Conservation (phyloP, 1,140 invertebrate genomes). For the Sminthurides bifidus region DNA sequence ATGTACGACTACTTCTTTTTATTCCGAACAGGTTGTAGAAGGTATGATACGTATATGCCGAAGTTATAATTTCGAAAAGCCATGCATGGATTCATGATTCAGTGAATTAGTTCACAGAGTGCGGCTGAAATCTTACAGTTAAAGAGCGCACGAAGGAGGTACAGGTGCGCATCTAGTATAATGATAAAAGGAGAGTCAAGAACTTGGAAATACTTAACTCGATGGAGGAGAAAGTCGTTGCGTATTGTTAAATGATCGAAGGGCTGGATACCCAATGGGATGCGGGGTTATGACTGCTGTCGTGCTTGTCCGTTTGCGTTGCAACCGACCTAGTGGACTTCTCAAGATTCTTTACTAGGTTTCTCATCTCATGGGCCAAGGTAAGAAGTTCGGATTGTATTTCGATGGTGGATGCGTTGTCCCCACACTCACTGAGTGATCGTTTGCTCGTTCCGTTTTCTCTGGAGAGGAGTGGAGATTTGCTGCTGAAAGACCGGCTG, state of each 20-base stretch:
- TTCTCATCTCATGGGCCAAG: slow-evolving; percentile 30
- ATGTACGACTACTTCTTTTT: too few species aligned
- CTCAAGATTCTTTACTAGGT: slow-evolving; percentile 29
- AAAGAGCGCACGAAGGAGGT: too few species aligned
- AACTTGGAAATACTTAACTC: too few species aligned
- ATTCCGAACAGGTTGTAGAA: too few species aligned
- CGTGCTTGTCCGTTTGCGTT: slow-evolving; percentile 25
- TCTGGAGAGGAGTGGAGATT: slow-evolving; percentile 29
- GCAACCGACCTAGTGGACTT: slow-evolving; percentile 21
- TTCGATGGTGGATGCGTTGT: slow-evolving; percentile 24
- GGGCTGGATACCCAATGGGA: slow-evolving; percentile 31
- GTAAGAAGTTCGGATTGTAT: slow-evolving; percentile 31
- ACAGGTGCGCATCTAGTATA: too few species aligned
- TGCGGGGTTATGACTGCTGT: background rate
- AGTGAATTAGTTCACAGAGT: too few species aligned
- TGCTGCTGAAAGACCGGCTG: slow-evolving; percentile 31
- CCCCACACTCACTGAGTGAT: slow-evolving; percentile 28
- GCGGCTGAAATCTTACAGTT: too few species aligned
- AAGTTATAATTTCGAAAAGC: too few species aligned
- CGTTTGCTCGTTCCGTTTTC: slow-evolving; percentile 29
- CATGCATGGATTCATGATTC: too few species aligned
- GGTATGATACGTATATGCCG: too few species aligned
- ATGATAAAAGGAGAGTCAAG: too few species aligned
- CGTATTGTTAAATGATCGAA: slow-evolving; percentile 21
- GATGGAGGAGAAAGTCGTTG: background rate